Percentiles rank a stretch among this genome's conserved stretches.
Conservation (phyloP, 2,113 vertebrate species). For the Tenrec ecaudatus region DNA sequence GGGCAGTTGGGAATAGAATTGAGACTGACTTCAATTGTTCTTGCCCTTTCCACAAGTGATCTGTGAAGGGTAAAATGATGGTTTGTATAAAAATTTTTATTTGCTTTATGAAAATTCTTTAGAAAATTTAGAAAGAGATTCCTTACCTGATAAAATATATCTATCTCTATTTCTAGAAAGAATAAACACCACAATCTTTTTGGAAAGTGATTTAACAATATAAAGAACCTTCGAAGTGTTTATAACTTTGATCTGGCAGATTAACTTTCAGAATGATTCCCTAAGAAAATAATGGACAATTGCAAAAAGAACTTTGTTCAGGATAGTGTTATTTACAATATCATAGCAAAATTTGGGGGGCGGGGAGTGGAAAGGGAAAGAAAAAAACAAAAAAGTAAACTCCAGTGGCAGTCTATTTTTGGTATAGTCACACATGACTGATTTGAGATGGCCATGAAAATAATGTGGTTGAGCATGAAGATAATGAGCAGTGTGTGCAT, state of each 20-base stretch:
- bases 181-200: background rate
- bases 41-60: background rate
- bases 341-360: background rate
- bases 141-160: background rate
- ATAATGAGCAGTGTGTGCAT: background rate
- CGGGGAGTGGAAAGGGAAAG: too few relatives aligned
- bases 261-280: conserved; percentile 59
- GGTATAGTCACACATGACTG: background rate
- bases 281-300: conserved; percentile 57
- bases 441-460: conserved; percentile 4
- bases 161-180: background rate
- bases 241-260: conserved; percentile 2
- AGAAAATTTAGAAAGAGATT: background rate
- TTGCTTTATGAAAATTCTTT: conserved; percentile 33
- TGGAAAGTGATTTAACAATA: conserved; percentile 25
- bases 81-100: background rate
- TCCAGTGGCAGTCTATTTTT: background rate
- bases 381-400: background rate
- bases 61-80: background rate
- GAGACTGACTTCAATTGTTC: background rate
- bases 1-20: background rate
- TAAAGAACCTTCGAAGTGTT: conserved; percentile 40
- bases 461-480: background rate
- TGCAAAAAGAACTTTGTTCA: conserved; percentile 32
- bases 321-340: conserved; percentile 9